Base-by-base conservation (phyloP, 2,888 invertebrate genomes). In the Trisateles emortualis region DNA sequence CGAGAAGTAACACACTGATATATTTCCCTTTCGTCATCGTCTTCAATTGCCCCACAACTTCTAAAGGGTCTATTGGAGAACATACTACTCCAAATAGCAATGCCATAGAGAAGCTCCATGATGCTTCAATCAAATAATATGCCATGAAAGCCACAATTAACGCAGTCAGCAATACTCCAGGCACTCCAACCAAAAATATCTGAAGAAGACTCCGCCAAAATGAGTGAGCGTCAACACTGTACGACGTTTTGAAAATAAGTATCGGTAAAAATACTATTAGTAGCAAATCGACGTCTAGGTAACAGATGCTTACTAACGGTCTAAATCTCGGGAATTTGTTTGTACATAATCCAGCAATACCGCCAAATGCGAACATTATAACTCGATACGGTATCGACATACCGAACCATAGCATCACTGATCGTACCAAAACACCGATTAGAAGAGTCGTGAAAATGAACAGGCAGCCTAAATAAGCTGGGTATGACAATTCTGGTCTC, bases 41-140 rank as follows among this genome's bases (percentile, higher is more conserved):
- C 55, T 81, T 85, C 6, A 92, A 68, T 33, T 83, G 82, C 30
- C 73, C 84, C 0, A 92, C 89, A 0, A 92, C 87, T 60, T 92
- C 92, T 58, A 88, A 78, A 0, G 92, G 90, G 51, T 91, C 90
- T 32, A 90, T 89, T 0, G 92, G 90, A 0, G 89, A 83, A 50
- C 90, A 92, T 0, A 89, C 80, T 0, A 90, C 73, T 0, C 92
- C 92, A 39, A 90, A 92, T 0, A 92, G 62, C 0, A 88, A 41
- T 0, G 90, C 83, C 0, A 86, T 86, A 0, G 85, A 57, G 5
- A 89, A 84, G 50, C 76, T 78, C 92, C 92, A 92, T 0, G 86
- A 74, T 0, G 81, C 53, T 64, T 90, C 91, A 4, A 92, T 84
- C 10, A 92, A 58, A 39, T 88, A 83, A 52, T 69, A 88, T 0